Evolutionary conservation across 2,888 invertebrate species (phyloP).

Genomic region (Allophyes oxyacanthae): DNA sequence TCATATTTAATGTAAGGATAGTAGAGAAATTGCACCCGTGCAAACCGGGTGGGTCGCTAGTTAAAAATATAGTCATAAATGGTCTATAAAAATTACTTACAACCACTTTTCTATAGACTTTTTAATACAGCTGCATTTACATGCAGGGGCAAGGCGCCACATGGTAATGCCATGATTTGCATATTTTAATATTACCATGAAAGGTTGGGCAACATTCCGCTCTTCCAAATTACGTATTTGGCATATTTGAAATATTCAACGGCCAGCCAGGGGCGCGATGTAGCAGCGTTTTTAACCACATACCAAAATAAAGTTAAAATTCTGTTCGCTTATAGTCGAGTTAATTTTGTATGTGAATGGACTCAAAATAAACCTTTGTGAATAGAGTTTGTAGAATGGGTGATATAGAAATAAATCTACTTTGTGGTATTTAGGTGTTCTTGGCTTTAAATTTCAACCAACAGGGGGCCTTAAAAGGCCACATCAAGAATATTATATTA

Average conservation of each 20-base stretch:
- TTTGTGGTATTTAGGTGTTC: too few species aligned
- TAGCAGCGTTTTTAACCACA: conserved; percentile 40
- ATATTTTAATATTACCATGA: conserved; percentile 85
- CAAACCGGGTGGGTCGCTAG: too few species aligned
- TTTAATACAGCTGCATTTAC: conserved; percentile 67
- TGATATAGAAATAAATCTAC: too few species aligned
- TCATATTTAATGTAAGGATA: too few species aligned
- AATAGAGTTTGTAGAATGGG: neutral
- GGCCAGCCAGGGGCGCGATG: conserved; percentile 37
- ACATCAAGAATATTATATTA: too few species aligned
- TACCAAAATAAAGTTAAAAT: conserved; percentile 44
- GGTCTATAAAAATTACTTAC: neutral
- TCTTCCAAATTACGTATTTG: conserved; percentile 73
- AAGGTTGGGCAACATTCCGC: conserved; percentile 64
- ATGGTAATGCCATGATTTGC: conserved; percentile 80
- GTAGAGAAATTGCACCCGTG: too few species aligned
- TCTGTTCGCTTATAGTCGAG: conserved; percentile 29
- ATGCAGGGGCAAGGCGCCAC: conserved; percentile 66
- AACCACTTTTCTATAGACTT: conserved; percentile 12
- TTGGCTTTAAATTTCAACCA: too few species aligned
- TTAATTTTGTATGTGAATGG: conserved; percentile 40
- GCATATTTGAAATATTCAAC: conserved; percentile 77
- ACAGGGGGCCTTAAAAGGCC: too few species aligned
- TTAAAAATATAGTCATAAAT: neutral
- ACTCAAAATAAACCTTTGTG: conserved; percentile 22